Conservation (phyloP, 2,113 vertebrate species). For the Siniperca chuatsi region DNA sequence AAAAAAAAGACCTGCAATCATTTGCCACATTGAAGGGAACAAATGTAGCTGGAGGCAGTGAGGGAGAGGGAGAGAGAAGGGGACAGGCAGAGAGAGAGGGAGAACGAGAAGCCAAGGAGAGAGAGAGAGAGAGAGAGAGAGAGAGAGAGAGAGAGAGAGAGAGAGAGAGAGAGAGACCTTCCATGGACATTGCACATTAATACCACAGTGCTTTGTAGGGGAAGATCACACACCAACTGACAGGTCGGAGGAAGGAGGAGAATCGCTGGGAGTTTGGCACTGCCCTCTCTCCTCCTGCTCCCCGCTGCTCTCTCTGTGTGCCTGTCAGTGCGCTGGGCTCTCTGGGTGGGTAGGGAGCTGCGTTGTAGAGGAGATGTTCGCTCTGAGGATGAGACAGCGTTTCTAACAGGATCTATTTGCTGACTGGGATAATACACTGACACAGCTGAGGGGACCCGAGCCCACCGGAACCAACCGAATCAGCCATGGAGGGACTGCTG, state of each 20-base stretch:
- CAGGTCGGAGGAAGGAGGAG: slow-evolving; percentile 65
- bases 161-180: slow-evolving; percentile 45
- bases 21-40: slow-evolving; percentile 79
- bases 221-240: slow-evolving; percentile 62
- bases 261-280: slow-evolving; percentile 65
- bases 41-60: slow-evolving; percentile 79
- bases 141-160: slow-evolving; percentile 54
- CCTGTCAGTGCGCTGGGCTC: slow-evolving; percentile 68
- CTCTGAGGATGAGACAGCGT: slow-evolving; percentile 82
- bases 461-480: slow-evolving; percentile 73
- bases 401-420: slow-evolving; percentile 82
- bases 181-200: slow-evolving; percentile 59
- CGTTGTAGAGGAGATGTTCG: slow-evolving; percentile 71
- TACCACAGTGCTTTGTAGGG: slow-evolving; percentile 40
- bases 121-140: background rate
- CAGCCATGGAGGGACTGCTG: slow-evolving; percentile 85
- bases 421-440: slow-evolving; percentile 70
- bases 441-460: slow-evolving; percentile 61
- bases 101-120: slow-evolving; percentile 31
- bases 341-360: slow-evolving; percentile 76
- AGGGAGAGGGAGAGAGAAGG: slow-evolving; percentile 50
- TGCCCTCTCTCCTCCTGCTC: slow-evolving; percentile 62
- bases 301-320: slow-evolving; percentile 58
- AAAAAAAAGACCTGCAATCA: slow-evolving; percentile 70
- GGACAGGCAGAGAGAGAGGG: slow-evolving; percentile 22